Evolutionary conservation across 2,888 invertebrate genomes (phyloP).

Genomic region (Timema cristinae): DNA sequence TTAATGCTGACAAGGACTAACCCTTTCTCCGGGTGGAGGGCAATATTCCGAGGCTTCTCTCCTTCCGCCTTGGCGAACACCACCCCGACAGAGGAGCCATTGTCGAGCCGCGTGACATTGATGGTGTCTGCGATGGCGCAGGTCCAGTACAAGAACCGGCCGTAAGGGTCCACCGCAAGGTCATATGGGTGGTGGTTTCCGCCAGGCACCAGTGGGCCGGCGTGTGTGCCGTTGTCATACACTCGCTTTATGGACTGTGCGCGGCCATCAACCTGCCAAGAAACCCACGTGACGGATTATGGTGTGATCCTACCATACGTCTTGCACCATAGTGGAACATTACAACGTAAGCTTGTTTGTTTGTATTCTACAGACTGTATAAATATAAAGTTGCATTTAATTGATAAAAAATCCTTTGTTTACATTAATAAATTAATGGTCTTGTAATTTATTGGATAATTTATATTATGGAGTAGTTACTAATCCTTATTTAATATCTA

Average conservation of each 20-base stretch:
- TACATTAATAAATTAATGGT: too few relatives aligned
- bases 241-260: conserved; percentile 68
- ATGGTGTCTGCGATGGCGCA: conserved; percentile 79
- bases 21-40: conserved; percentile 79
- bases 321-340: too few relatives aligned
- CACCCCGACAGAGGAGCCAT: conserved; percentile 59
- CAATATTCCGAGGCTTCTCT: conserved; percentile 78
- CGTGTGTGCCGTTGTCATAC: conserved; percentile 58
- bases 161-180: conserved; percentile 80
- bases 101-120: conserved; percentile 77
- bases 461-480: too few relatives aligned
- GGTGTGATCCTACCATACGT: too few relatives aligned
- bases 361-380: too few relatives aligned
- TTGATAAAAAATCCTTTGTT: too few relatives aligned
- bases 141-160: conserved; percentile 84
- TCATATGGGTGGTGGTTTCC: conserved; percentile 63
- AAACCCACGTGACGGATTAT: background rate
- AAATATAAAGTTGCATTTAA: too few relatives aligned
- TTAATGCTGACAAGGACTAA: conserved; percentile 39
- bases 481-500: too few relatives aligned
- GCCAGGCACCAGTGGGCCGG: conserved; percentile 55
- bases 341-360: too few relatives aligned
- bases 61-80: conserved; percentile 65
- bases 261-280: conserved; percentile 59
- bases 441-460: too few relatives aligned